Base-by-base conservation (phyloP, 2,888 invertebrate species). In the Eilema caniola region DNA sequence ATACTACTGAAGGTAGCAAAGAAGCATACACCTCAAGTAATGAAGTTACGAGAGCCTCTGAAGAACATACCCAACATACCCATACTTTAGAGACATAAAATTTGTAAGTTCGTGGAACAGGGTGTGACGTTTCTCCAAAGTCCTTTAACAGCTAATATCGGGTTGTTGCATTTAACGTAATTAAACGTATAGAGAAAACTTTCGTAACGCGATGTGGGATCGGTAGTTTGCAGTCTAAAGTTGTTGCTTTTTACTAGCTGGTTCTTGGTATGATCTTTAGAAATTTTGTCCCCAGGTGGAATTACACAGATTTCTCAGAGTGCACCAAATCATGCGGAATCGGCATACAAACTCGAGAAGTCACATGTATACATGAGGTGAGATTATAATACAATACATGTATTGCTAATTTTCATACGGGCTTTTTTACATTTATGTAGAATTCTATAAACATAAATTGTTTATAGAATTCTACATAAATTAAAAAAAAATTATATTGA, bases 251-350 rank as follows among this genome's bases (percentile, higher is more conserved):
- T 47, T 16, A 20, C 14, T 7, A n/a, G n/a, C n/a, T n/a, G 20
- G 53, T n/a, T 20, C 53, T 20, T 20, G 53, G 10, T n/a, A n/a
- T n/a, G n/a, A n/a, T n/a, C n/a, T n/a, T n/a, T n/a, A n/a, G n/a
- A n/a, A 53, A 10, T n/a, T 37, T 62, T 85, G 83, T 68, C 86
- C 89, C 37, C 89, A 96, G 96, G 82, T 99, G 99, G 99, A 98
- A 98, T 88, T 97, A 97, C 83, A 98, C 98, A 0, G 98, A 98
- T 69, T 99, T 98, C 88, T 97, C 98, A 0, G 96, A 97, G 25
- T 99, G 99, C 92, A 98, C 98, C 25, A 98, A 98, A 89, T 97
- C 98, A 3, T 99, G 99, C 88, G 99, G 99, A 41, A 98, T 99
- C 79, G 99, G 99, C 0, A 97, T 98, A 78, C 98, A 98, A 93